Base-by-base conservation (phyloP, 2,797 vertebrate genomes). In the Champsocephalus gunnari region DNA sequence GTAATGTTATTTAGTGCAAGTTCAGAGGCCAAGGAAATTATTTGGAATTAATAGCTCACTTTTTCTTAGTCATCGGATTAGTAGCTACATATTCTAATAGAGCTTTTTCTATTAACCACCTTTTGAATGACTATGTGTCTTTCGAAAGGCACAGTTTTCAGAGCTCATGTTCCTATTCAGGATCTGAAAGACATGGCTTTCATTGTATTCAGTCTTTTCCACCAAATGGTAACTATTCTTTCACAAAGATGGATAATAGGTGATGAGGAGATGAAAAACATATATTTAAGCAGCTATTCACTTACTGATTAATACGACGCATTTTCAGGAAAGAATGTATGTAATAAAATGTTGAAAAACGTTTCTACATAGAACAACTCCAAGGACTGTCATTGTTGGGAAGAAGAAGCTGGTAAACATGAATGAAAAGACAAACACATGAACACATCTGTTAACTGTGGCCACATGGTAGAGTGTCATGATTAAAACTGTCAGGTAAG, bases 11-110 rank as follows among this genome's bases (percentile, higher is more conserved):
- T 91, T 87, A 83, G 78, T 66, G 44, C 7, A 49, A 88, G 89
- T 90, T 92, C 88, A 93, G 80, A 92, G 85, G 84, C 73, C 84
- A 84, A 84, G 82, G 70, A 81, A 88, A 91, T 92, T 49, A 90
- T 82, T 82, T 83, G 24, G 14, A 44, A 82, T 68, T 38, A 78
- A 87, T 63, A 81, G 76, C 67, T 75, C 21, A 66, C 44, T 67
- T 69, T 66, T 3, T 58, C 34, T 56, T 53, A 45, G 7, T 68
- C 47, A 34, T 71, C 48, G 56, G 61, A 44, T 8, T 11, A 19
- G 8, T 32, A 55, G 41, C 13, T n/a, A 19, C 19, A 67, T 64
- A 60, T 66, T 64, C 14, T n/a, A 57, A 32, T 9, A 12, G 16
- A 70, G 47, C 24, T 63, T 24, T 73, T 78, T 9, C 14, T 51